These are phyloP conservation scores for Aphidoletes aphidimyza DNA, from an alignment of 2,888 invertebrate species.

Conservation along the genomic window DNA sequence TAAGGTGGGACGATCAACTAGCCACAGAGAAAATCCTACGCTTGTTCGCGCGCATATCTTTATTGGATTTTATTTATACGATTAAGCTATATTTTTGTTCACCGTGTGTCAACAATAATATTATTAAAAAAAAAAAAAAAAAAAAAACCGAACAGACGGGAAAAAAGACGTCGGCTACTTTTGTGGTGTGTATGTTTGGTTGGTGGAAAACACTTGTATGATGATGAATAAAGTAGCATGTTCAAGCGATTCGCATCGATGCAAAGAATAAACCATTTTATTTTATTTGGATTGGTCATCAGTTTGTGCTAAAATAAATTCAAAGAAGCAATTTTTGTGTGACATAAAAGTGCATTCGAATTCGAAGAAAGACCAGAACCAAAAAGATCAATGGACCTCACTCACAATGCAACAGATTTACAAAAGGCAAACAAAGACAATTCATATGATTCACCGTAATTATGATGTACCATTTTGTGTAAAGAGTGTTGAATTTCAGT, in stretches of 20 bases:
- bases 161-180: too few species aligned
- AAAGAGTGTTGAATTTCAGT: too few species aligned
- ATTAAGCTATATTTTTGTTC: background rate
- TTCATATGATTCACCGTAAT: background rate
- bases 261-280: slow-evolving; percentile 30
- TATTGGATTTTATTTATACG: slow-evolving; percentile 6
- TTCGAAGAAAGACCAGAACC: too few species aligned
- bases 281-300: background rate
- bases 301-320: slow-evolving; percentile 35
- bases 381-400: too few species aligned
- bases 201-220: slow-evolving; percentile 28
- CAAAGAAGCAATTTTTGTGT: background rate
- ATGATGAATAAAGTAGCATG: slow-evolving; percentile 5
- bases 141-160: too few species aligned
- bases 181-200: background rate
- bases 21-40: slow-evolving; percentile 31
- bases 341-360: slow-evolving; percentile 21
- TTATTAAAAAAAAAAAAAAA: background rate
- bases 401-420: too few species aligned
- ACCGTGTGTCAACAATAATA: slow-evolving; percentile 40
- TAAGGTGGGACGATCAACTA: slow-evolving; percentile 50
- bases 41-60: background rate
- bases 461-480: background rate
- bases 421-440: background rate
- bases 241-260: slow-evolving; percentile 20